Conservation (phyloP, 2,113 vertebrate genomes). For the Leucosticte australis region DNA sequence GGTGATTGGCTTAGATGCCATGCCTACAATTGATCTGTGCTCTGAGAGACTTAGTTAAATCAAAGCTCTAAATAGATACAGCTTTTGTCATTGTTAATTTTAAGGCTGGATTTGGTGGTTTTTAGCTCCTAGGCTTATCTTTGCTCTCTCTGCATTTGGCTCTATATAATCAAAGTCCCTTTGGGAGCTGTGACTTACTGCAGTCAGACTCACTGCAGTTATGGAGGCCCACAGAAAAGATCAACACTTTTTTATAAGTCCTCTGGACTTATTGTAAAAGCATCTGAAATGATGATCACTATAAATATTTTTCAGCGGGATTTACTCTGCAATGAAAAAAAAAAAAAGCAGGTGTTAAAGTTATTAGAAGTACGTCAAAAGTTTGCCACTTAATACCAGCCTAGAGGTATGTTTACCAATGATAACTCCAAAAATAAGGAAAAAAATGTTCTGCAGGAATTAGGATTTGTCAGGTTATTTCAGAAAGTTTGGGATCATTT, state of each 20-base stretch:
- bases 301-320: slow-evolving; percentile 51
- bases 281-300: slow-evolving; percentile 43
- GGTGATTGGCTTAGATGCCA: background rate
- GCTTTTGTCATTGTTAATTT: slow-evolving; percentile 56
- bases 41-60: slow-evolving; percentile 48
- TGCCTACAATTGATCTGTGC: slow-evolving; percentile 17
- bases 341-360: slow-evolving; percentile 26
- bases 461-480: slow-evolving; percentile 57
- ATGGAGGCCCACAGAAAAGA: slow-evolving; percentile 30
- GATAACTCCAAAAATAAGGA: slow-evolving; percentile 34
- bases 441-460: background rate
- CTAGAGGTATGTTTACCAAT: slow-evolving; percentile 53
- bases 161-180: slow-evolving; percentile 30
- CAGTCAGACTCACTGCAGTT: slow-evolving; percentile 14
- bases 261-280: slow-evolving; percentile 40
- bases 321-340: slow-evolving; percentile 30
- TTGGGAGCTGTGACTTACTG: slow-evolving; percentile 49
- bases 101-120: slow-evolving; percentile 16
- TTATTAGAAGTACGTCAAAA: slow-evolving; percentile 58
- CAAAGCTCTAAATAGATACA: slow-evolving; percentile 50
- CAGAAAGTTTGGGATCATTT: slow-evolving; percentile 49
- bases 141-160: slow-evolving; percentile 23
- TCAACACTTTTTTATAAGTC: slow-evolving; percentile 46
- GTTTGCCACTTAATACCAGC: slow-evolving; percentile 49
- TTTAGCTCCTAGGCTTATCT: slow-evolving; percentile 31